phyloP scores from a whole-genome alignment of 2,113 vertebrate species.

The Stigmatopora argus region DNA sequence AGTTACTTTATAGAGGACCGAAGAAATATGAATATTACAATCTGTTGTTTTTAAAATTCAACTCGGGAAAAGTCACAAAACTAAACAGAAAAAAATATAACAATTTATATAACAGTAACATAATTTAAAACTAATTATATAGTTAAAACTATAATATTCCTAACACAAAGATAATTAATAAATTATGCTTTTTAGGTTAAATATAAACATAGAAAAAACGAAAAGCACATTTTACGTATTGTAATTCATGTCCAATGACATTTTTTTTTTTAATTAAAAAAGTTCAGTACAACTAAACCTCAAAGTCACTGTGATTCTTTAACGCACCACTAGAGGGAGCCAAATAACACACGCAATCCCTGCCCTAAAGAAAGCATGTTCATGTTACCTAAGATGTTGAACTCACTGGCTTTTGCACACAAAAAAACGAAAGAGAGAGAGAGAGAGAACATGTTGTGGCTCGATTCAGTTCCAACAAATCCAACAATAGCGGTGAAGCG shows the following conservation, averaged over 20 bases:
- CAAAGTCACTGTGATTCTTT: neutral
- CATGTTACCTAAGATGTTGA: neutral
- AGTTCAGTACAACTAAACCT: neutral
- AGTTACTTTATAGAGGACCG: too few species aligned
- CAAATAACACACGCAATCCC: neutral
- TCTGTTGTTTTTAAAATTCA: too few species aligned
- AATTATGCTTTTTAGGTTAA: too few species aligned
- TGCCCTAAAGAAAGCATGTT: neutral
- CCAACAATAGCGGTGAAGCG: conserved; percentile 41
- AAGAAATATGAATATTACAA: too few species aligned
- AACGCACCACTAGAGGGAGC: neutral
- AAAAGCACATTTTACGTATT: neutral
- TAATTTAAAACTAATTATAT: too few species aligned
- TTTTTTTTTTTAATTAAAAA: too few species aligned
- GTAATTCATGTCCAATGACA: neutral
- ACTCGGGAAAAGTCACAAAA: too few species aligned
- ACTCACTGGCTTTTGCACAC: neutral
- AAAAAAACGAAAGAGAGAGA: too few species aligned
- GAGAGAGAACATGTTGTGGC: conserved; percentile 13
- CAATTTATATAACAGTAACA: too few species aligned
- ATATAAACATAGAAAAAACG: neutral
- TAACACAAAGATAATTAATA: too few species aligned
- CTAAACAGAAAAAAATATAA: too few species aligned
- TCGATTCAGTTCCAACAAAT: conserved; percentile 31
- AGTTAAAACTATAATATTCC: too few species aligned